Evolutionary conservation across 2,888 invertebrate species (phyloP).

Genomic region (Lepidochitona cinerea): DNA sequence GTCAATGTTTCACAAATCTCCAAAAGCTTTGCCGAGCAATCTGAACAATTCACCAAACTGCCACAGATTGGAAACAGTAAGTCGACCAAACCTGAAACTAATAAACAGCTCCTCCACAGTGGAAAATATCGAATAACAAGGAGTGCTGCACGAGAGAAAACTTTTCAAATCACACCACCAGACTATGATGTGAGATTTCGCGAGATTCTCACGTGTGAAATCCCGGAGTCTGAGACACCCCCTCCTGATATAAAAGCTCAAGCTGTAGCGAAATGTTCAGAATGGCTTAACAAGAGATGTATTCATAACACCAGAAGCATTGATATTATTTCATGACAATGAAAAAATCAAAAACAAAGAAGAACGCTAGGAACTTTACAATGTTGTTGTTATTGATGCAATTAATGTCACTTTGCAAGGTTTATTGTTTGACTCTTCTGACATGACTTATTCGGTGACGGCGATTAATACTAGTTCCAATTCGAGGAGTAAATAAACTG

Average conservation of each 20-base stretch:
- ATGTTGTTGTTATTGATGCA: too few species aligned
- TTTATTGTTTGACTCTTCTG: too few species aligned
- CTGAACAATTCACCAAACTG: not conserved
- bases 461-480: too few species aligned
- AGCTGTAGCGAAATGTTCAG: constrained; percentile 54
- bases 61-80: not conserved
- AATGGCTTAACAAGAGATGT: constrained; percentile 40
- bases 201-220: constrained; percentile 45
- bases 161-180: constrained; percentile 58
- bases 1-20: not conserved
- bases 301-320: not conserved
- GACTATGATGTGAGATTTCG: constrained; percentile 59
- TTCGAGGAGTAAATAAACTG: too few species aligned
- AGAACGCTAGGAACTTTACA: too few species aligned
- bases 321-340: too few species aligned
- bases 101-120: not conserved
- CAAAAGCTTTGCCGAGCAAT: not conserved
- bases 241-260: constrained; percentile 52
- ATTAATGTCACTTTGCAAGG: too few species aligned
- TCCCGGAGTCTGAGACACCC: constrained; percentile 47
- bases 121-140: not conserved
- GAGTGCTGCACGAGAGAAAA: constrained; percentile 30
- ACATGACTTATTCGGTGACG: too few species aligned
- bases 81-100: not conserved
- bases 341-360: too few species aligned